Percentiles rank a stretch among this genome's conserved stretches.
phyloP scores from a whole-genome alignment of 2,113 vertebrate species.

The Brachyistius frenatus region DNA sequence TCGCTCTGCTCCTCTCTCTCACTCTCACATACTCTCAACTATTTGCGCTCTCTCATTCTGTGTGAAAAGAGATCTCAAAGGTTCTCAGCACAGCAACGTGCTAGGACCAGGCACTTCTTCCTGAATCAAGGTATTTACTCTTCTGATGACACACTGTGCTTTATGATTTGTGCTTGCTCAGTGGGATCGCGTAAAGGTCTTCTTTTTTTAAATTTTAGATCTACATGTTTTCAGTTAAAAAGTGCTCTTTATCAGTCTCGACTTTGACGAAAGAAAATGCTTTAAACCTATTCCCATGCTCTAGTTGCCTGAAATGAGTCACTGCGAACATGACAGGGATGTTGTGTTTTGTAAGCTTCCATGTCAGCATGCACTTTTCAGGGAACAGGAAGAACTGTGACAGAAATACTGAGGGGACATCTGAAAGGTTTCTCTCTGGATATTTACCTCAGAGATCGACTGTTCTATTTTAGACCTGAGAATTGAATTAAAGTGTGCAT shows the following conservation, averaged over 20 bases:
- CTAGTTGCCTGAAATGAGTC: slow-evolving; percentile 50
- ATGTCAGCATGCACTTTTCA: slow-evolving; percentile 69
- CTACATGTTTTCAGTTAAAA: neutral
- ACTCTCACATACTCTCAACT: slow-evolving; percentile 55
- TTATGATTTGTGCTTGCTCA: slow-evolving; percentile 14
- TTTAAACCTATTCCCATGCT: slow-evolving; percentile 39
- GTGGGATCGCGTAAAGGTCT: neutral
- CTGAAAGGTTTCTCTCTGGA: slow-evolving; percentile 64
- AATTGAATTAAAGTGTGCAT: slow-evolving; percentile 59
- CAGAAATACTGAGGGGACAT: slow-evolving; percentile 61
- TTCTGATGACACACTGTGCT: slow-evolving; percentile 17
- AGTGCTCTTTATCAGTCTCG: neutral
- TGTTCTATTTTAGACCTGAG: slow-evolving; percentile 71
- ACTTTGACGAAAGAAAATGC: slow-evolving; percentile 36
- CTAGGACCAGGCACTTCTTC: slow-evolving; percentile 71
- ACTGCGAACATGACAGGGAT: slow-evolving; percentile 61
- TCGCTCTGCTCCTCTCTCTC: slow-evolving; percentile 36
- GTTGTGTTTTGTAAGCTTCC: slow-evolving; percentile 68
- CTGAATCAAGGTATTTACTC: slow-evolving; percentile 76
- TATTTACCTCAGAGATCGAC: slow-evolving; percentile 60
- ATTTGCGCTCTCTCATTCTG: slow-evolving; percentile 68
- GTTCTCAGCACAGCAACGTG: slow-evolving; percentile 66
- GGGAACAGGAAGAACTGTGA: slow-evolving; percentile 70
- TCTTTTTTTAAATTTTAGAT: neutral
- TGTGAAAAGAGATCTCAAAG: slow-evolving; percentile 68